These are phyloP conservation scores for Rhyacichthys aspro DNA, from an alignment of 2,797 vertebrate species.

Conservation along the genomic window DNA sequence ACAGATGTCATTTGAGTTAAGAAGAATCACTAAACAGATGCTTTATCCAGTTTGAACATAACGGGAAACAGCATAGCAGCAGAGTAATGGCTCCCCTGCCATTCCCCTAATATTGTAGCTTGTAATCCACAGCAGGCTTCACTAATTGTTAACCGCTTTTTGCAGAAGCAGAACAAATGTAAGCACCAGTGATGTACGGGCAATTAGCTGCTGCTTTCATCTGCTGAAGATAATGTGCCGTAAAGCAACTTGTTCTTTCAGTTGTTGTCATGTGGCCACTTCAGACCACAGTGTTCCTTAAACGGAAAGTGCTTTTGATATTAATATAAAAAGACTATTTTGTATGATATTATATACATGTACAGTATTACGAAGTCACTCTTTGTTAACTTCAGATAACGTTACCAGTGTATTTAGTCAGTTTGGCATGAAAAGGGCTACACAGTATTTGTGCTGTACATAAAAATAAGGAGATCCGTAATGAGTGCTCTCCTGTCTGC, in stretches of 20 bases:
- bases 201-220: constrained; percentile 43
- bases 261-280: not conserved
- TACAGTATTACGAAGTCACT: no score
- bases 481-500: not conserved
- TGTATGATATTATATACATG: no score
- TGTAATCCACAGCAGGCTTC: constrained; percentile 19
- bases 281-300: no score
- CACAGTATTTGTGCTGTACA: not conserved
- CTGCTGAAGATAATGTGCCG: constrained; percentile 7
- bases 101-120: constrained; percentile 18
- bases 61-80: constrained; percentile 38
- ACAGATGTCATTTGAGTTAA: no score
- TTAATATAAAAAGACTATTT: no score
- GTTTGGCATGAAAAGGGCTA: not conserved
- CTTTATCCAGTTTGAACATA: constrained; percentile 18
- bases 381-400: no score
- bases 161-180: constrained; percentile 19
- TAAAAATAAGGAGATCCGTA: not conserved
- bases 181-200: constrained; percentile 12
- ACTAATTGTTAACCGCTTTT: constrained; percentile 34
- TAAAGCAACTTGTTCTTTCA: constrained; percentile 5
- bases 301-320: no score
- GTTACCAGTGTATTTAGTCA: no score
- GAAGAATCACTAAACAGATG: no score
- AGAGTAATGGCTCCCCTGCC: constrained; percentile 39